Evolutionary conservation across 2,888 invertebrate genomes (phyloP).

Genomic region (Trachelus stipa): DNA sequence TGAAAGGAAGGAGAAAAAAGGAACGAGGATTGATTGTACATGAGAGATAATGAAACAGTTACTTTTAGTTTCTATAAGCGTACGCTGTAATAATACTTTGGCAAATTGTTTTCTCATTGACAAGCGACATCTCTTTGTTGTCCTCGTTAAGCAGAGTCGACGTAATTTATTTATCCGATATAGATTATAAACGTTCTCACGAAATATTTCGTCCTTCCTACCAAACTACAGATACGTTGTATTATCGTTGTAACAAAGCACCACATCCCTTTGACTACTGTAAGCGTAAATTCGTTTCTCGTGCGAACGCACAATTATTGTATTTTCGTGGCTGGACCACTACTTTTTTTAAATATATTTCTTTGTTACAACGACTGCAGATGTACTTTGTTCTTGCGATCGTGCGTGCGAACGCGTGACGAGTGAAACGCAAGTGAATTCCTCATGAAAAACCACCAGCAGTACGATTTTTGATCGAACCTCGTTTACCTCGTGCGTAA

Average conservation of each 20-base stretch:
- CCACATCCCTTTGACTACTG: neutral
- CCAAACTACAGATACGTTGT: neutral
- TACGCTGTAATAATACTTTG: neutral
- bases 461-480: slow-evolving; percentile 53
- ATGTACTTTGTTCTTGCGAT: neutral
- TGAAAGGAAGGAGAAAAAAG: neutral
- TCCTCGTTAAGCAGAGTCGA: neutral
- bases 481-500: neutral
- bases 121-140: neutral
- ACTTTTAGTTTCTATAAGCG: neutral
- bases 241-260: neutral
- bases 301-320: neutral
- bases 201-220: neutral
- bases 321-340: slow-evolving; percentile 47
- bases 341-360: slow-evolving; percentile 21
- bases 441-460: slow-evolving; percentile 51
- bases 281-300: neutral
- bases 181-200: neutral
- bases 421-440: neutral
- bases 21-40: neutral
- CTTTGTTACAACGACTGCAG: neutral
- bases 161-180: neutral
- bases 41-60: neutral
- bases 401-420: neutral
- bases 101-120: neutral